Conservation (phyloP, 2,797 vertebrate species). For the Anolis apletophallus region DNA sequence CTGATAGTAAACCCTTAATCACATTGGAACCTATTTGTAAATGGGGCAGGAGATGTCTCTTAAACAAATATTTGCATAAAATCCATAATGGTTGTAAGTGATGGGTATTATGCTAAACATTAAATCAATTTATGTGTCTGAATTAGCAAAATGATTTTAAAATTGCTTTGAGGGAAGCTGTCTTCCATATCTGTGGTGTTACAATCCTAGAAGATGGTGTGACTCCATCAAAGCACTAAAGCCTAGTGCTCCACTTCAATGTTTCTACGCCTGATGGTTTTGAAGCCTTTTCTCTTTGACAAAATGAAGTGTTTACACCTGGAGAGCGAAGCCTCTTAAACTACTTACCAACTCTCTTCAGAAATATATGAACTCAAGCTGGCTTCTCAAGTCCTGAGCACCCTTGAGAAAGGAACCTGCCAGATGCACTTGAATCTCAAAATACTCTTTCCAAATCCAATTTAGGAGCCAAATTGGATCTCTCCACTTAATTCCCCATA, state of each 20-base stretch:
- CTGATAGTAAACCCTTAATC: background rate
- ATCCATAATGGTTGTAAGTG: background rate
- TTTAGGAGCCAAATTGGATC: constrained; percentile 64
- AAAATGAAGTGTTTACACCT: background rate
- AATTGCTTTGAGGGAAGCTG: background rate
- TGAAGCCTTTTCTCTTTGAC: background rate
- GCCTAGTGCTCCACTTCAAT: background rate
- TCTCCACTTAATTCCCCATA: constrained; percentile 54
- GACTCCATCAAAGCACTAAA: background rate
- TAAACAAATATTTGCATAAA: background rate
- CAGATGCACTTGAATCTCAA: constrained; percentile 39
- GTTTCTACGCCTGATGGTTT: background rate
- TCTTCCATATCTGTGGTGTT: background rate
- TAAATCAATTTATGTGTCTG: background rate
- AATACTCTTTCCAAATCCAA: constrained; percentile 61
- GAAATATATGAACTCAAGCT: background rate
- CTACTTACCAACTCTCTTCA: background rate
- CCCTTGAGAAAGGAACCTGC: constrained; percentile 3
- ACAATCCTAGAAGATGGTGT: background rate
- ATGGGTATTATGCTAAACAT: background rate
- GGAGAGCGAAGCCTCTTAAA: background rate
- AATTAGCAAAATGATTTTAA: background rate
- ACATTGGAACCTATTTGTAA: background rate
- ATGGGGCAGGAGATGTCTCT: background rate
- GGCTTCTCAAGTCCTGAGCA: background rate